Percentiles rank a stretch among this genome's conserved stretches.
phyloP scores from a whole-genome alignment of 1,140 invertebrate genomes.

The Drosophila ficusphila region DNA sequence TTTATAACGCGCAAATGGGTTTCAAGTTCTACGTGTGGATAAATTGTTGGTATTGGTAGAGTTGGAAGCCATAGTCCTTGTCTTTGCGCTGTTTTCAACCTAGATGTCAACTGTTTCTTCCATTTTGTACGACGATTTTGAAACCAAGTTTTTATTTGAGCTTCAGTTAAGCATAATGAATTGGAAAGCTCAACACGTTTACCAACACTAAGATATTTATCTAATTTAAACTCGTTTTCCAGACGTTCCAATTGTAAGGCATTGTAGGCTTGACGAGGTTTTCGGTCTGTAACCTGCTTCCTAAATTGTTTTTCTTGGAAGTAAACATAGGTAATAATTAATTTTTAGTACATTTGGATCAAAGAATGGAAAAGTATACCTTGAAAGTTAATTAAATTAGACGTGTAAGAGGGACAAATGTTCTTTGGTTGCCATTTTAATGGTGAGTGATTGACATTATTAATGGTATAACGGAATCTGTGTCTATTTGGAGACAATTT shows the following conservation, averaged over 20 bases:
- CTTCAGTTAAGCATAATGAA: slow-evolving; percentile 94
- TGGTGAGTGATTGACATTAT: too few relatives aligned
- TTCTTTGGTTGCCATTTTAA: too few relatives aligned
- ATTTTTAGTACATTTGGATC: too few relatives aligned
- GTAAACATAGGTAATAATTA: background rate
- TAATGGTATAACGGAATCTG: too few relatives aligned
- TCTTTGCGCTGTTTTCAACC: slow-evolving; percentile 94
- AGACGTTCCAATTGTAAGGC: slow-evolving; percentile 95
- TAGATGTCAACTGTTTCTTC: slow-evolving; percentile 97
- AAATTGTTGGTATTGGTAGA: slow-evolving; percentile 83
- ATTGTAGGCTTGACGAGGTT: slow-evolving; percentile 97
- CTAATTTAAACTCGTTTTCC: slow-evolving; percentile 96
- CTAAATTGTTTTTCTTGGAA: slow-evolving; percentile 88
- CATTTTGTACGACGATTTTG: slow-evolving; percentile 97
- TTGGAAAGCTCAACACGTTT: slow-evolving; percentile 97
- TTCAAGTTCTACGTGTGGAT: slow-evolving; percentile 27
- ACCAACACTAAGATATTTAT: slow-evolving; percentile 97
- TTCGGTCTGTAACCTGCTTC: slow-evolving; percentile 94
- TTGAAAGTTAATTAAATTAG: too few relatives aligned
- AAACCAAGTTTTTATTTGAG: slow-evolving; percentile 99
- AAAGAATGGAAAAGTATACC: too few relatives aligned
- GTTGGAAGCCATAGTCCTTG: slow-evolving; percentile 88
- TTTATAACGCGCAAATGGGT: background rate
- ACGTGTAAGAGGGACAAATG: too few relatives aligned
- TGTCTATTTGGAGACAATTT: too few relatives aligned